Evolutionary conservation across 23 tunicate species (phyloP).

Genomic region (Oikopleura dioica): DNA sequence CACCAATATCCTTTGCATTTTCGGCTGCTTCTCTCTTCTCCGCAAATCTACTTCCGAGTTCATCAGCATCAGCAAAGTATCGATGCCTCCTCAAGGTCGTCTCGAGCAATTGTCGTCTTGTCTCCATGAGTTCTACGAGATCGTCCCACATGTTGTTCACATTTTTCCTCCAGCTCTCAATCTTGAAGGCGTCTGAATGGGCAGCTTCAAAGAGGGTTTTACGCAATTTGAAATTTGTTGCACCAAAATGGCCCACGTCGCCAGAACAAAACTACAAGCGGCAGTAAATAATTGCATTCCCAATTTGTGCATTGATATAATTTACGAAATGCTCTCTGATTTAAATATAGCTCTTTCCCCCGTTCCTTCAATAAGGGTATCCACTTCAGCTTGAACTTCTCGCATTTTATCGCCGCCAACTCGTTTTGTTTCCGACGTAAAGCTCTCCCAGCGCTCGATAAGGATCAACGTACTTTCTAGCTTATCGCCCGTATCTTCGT

Average conservation of each 20-base stretch:
- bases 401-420: neutral
- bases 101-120: neutral
- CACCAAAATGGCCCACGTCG: too few relatives aligned
- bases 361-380: neutral
- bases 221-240: too few relatives aligned
- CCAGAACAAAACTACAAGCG: too few relatives aligned
- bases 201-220: too few relatives aligned
- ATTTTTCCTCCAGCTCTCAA: neutral
- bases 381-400: neutral
- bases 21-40: neutral
- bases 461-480: neutral
- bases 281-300: too few relatives aligned
- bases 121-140: neutral
- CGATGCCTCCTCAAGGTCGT: neutral
- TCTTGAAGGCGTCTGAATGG: neutral
- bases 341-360: neutral
- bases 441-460: neutral
- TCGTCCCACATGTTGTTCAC: neutral
- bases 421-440: neutral
- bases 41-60: neutral
- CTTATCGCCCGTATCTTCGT: neutral
- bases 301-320: neutral
- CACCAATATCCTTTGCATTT: neutral
- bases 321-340: neutral
- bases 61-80: neutral